A percentile compares a stretch with the other conserved stretches of the same genome.
These are phyloP conservation scores for Plodia interpunctella DNA, from an alignment of 1,140 invertebrate species.

Conservation along the genomic window DNA sequence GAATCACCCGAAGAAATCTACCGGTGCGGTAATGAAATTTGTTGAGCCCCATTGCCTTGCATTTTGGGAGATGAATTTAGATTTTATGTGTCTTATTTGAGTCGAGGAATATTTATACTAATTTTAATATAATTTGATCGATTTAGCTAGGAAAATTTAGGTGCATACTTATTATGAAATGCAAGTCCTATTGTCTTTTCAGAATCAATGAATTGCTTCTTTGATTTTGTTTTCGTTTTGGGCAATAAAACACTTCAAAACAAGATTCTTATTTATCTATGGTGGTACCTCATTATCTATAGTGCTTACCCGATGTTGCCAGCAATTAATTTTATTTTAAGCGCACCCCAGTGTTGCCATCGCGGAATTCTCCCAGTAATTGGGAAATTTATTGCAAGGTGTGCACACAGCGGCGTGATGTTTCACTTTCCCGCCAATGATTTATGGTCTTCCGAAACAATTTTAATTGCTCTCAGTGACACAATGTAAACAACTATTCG, in stretches of 20 bases:
- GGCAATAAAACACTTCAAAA: background rate
- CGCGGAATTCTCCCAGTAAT: conserved; percentile 65
- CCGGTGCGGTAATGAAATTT: background rate
- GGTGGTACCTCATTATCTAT: conserved; percentile 3
- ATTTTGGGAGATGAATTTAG: background rate
- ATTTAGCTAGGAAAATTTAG: background rate
- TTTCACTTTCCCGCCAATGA: conserved; percentile 73
- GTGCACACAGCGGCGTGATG: conserved; percentile 63
- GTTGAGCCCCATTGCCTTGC: conserved; percentile 5
- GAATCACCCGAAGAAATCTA: background rate
- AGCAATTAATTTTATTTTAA: conserved; percentile 69
- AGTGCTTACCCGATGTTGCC: conserved; percentile 20
- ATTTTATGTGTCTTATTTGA: background rate
- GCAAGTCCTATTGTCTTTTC: background rate
- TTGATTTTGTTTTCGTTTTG: too few species aligned
- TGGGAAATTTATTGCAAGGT: conserved; percentile 74
- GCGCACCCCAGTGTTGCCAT: conserved; percentile 42
- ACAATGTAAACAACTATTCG: conserved; percentile 76
- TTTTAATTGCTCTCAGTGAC: conserved; percentile 75
- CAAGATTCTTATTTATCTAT: background rate
- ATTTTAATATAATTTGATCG: background rate
- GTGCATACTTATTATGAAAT: background rate
- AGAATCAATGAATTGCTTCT: too few species aligned
- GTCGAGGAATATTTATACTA: conserved; percentile 1
- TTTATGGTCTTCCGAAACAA: conserved; percentile 72